Evolutionary conservation across 2,797 vertebrate genomes (phyloP).

Genomic region (Sebastes miniatus): DNA sequence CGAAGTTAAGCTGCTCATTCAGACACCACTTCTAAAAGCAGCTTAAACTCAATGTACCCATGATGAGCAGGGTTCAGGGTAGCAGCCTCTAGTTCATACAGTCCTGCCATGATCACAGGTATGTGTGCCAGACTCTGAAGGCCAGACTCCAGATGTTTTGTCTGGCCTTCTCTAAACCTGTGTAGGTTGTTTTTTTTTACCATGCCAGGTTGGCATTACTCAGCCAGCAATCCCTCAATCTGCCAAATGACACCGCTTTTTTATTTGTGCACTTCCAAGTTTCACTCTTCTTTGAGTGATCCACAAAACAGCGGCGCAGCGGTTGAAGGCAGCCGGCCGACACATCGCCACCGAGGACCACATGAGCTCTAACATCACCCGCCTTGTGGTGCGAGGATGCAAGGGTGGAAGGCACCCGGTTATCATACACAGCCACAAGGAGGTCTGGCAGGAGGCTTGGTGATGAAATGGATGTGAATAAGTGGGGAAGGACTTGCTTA

Average conservation of each 20-base stretch:
- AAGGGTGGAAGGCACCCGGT: conserved; percentile 42
- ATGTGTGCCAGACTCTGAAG: conserved; percentile 15
- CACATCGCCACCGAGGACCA: conserved; percentile 29
- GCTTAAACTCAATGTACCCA: background rate
- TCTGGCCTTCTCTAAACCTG: conserved; percentile 19
- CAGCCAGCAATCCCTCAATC: background rate
- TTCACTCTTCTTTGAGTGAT: conserved; percentile 22
- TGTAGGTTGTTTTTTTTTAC: background rate
- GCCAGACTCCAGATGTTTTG: conserved; percentile 39
- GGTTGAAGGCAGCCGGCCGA: conserved; percentile 41
- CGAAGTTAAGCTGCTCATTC: background rate
- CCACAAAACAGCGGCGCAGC: conserved; percentile 10
- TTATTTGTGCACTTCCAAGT: conserved; percentile 21
- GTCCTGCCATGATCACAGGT: conserved; percentile 4
- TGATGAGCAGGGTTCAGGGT: background rate
- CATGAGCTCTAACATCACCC: conserved; percentile 38
- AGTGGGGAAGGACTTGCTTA: conserved; percentile 26
- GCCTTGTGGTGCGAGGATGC: conserved; percentile 44
- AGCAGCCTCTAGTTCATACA: background rate
- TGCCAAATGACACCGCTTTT: conserved; percentile 19
- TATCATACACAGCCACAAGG: conserved; percentile 49
- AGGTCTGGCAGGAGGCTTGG: conserved; percentile 52
- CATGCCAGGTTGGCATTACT: conserved; percentile 25
- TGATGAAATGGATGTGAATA: conserved; percentile 53
- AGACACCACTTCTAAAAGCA: background rate